These are phyloP conservation scores for Cryptocheilus praepositus DNA, from an alignment of 2,888 invertebrate species.

Conservation along the genomic window DNA sequence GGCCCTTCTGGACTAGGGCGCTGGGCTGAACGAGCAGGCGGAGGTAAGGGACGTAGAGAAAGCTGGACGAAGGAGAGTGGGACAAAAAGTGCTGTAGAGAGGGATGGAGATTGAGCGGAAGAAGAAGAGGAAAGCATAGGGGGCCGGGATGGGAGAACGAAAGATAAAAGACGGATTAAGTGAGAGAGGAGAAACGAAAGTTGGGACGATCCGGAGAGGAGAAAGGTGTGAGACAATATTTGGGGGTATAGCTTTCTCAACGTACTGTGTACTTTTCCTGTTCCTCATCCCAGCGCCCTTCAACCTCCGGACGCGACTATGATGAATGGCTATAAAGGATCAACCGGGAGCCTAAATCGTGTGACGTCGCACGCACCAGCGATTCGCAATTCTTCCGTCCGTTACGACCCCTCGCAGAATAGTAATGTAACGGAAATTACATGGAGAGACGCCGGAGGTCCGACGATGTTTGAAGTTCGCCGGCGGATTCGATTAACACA, in stretches of 20 bases:
- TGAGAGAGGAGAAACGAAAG: background rate
- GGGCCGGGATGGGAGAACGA: background rate
- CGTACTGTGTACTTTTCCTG: too few relatives aligned
- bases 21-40: background rate
- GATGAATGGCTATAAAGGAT: conserved; percentile 17
- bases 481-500: conserved; percentile 1
- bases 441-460: background rate
- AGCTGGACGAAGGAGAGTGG: conserved; percentile 3
- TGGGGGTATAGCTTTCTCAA: too few relatives aligned
- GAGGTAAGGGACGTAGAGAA: background rate
- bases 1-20: background rate
- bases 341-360: conserved; percentile 16
- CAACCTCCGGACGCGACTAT: conserved; percentile 1
- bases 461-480: background rate
- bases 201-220: background rate
- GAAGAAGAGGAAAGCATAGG: background rate
- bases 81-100: too few relatives aligned
- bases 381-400: conserved; percentile 12
- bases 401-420: background rate
- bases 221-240: too few relatives aligned
- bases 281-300: background rate
- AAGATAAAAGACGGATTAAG: too few relatives aligned
- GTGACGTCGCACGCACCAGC: conserved; percentile 19
- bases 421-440: conserved; percentile 5
- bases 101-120: background rate